phyloP scores from a whole-genome alignment of 2,888 invertebrate genomes.

The Cryptocephalus moraei region DNA sequence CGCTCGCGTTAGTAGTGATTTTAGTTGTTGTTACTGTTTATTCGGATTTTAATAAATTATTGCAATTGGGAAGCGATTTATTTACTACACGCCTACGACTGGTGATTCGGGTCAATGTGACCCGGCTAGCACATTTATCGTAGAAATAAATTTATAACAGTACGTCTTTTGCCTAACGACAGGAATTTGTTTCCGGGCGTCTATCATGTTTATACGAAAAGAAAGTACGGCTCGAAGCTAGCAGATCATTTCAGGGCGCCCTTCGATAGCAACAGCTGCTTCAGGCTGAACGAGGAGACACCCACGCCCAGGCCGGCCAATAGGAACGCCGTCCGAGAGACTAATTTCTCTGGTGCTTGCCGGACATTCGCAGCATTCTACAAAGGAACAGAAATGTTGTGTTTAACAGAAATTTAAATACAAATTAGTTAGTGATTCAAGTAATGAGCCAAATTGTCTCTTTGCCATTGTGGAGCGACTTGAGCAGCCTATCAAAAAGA shows the following conservation, averaged over 20 bases:
- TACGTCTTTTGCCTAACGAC: constrained; percentile 28
- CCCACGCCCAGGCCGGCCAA: constrained; percentile 34
- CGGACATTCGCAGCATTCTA: constrained; percentile 8
- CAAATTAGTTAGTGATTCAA: too few relatives aligned
- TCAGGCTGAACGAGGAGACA: constrained; percentile 34
- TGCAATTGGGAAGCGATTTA: too few relatives aligned
- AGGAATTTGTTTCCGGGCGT: constrained; percentile 18
- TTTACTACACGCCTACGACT: too few relatives aligned
- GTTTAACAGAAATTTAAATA: not conserved
- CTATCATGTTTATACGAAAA: constrained; percentile 9
- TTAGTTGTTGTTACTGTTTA: too few relatives aligned
- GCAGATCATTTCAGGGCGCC: constrained; percentile 5
- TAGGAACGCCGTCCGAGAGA: constrained; percentile 32
- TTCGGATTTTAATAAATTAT: too few relatives aligned
- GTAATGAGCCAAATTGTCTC: too few relatives aligned
- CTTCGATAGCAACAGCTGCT: constrained; percentile 24
- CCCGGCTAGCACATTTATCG: constrained; percentile 5
- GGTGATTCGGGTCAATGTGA: too few relatives aligned
- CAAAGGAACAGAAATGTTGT: constrained; percentile 2
- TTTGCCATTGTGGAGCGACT: too few relatives aligned
- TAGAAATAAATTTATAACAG: constrained; percentile 32
- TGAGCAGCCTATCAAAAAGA: too few relatives aligned
- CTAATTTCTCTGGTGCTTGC: constrained; percentile 22
- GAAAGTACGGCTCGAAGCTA: not conserved
- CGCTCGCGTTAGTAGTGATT: too few relatives aligned